phyloP scores from a whole-genome alignment of 1,140 invertebrate genomes.

The Nasonia giraulti region DNA sequence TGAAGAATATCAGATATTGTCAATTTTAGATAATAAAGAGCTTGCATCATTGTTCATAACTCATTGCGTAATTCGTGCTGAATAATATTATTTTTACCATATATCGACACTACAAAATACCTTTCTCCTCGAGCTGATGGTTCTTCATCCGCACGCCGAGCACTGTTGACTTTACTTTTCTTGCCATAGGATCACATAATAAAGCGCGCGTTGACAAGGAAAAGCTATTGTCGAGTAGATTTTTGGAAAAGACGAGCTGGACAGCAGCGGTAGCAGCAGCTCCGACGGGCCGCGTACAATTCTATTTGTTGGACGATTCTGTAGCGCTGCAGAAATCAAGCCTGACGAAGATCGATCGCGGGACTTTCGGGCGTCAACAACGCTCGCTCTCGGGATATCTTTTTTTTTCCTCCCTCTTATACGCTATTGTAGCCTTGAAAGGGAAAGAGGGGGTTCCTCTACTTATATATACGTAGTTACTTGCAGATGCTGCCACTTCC shows the following conservation, averaged over 20 bases:
- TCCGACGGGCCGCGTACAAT: conserved; percentile 68
- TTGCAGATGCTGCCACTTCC: conserved; percentile 71
- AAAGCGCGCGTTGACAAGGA: conserved; percentile 66
- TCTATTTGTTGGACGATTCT: conserved; percentile 75
- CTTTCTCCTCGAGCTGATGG: background rate
- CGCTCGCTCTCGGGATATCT: conserved; percentile 32
- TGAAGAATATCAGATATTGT: too few relatives aligned
- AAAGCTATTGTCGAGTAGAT: conserved; percentile 63
- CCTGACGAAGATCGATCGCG: conserved; percentile 74
- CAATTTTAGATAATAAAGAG: too few relatives aligned
- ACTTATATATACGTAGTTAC: conserved; percentile 11
- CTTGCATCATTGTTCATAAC: too few relatives aligned
- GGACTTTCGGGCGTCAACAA: conserved; percentile 72
- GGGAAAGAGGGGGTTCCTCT: background rate
- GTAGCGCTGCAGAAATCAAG: conserved; percentile 74
- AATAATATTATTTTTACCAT: background rate
- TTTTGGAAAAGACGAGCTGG: background rate
- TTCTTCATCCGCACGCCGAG: background rate
- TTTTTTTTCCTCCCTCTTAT: conserved; percentile 12
- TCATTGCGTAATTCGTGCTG: too few relatives aligned
- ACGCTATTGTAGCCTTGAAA: background rate
- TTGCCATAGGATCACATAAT: conserved; percentile 15
- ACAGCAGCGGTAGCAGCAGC: conserved; percentile 7
- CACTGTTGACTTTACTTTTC: background rate
- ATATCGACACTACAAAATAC: background rate